These are phyloP conservation scores for Elgonia sp. DNA, from an alignment of 2,888 invertebrate genomes.

Conservation along the genomic window DNA sequence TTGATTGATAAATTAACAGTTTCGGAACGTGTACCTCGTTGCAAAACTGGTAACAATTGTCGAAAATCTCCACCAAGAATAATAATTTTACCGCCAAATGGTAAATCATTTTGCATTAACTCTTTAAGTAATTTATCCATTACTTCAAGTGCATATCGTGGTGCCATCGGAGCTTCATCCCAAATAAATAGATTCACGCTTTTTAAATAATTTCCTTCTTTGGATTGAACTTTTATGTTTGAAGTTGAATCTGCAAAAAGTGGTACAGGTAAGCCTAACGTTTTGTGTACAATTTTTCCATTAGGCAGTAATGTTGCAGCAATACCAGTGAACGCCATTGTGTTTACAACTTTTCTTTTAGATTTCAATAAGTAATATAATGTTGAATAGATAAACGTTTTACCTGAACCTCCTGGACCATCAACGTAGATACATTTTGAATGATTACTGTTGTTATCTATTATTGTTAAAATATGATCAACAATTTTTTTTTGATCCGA, in stretches of 20 bases:
- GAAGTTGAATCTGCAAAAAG: constrained; percentile 53
- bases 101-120: constrained; percentile 6
- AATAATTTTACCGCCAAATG: constrained; percentile 14
- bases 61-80: neutral
- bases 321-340: constrained; percentile 11
- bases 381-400: constrained; percentile 77
- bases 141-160: neutral
- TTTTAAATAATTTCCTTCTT: neutral
- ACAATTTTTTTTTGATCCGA: constrained; percentile 47
- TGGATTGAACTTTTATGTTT: too few relatives aligned
- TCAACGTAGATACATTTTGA: constrained; percentile 84
- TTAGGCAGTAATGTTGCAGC: neutral
- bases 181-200: neutral
- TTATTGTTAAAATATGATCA: constrained; percentile 31
- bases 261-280: constrained; percentile 78
- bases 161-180: neutral
- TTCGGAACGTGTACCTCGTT: neutral
- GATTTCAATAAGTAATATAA: constrained; percentile 69
- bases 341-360: constrained; percentile 46
- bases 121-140: constrained; percentile 11
- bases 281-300: constrained; percentile 83
- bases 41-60: neutral
- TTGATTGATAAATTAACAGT: constrained; percentile 5
- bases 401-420: constrained; percentile 80
- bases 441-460: constrained; percentile 72